Conservation (phyloP, 2,797 vertebrate species). For the Picus viridis region DNA sequence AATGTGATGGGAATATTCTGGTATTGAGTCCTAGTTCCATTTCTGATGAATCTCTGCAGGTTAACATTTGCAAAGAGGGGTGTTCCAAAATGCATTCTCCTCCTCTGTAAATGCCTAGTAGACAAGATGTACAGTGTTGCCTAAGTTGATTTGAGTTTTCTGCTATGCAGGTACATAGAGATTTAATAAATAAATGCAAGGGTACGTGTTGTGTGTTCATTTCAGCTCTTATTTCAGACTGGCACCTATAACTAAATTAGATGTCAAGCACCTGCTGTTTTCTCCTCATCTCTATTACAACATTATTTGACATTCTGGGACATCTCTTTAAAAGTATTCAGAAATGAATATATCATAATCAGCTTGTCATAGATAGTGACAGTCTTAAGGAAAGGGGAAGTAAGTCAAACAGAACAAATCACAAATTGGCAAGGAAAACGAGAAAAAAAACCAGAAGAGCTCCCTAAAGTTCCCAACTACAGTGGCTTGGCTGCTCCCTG, state of each 20-base stretch:
- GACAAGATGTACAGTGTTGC: neutral
- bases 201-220: neutral
- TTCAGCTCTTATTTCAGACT: constrained; percentile 58
- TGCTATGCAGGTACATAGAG: neutral
- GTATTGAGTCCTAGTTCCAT: neutral
- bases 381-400: constrained; percentile 44
- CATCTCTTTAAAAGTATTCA: constrained; percentile 66
- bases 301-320: constrained; percentile 66
- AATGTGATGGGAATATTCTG: neutral
- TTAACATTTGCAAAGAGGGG: neutral
- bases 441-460: neutral
- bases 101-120: neutral
- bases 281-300: constrained; percentile 58
- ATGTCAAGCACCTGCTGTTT: constrained; percentile 67
- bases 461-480: neutral
- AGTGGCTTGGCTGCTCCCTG: neutral
- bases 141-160: neutral
- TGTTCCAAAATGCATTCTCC: neutral
- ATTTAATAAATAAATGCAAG: neutral
- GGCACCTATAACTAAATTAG: constrained; percentile 58
- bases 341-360: constrained; percentile 65
- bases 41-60: neutral
- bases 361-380: constrained; percentile 40
- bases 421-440: neutral
- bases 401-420: constrained; percentile 43